phyloP scores from a whole-genome alignment of 2,113 vertebrate genomes.

The Brachirus orientalis region DNA sequence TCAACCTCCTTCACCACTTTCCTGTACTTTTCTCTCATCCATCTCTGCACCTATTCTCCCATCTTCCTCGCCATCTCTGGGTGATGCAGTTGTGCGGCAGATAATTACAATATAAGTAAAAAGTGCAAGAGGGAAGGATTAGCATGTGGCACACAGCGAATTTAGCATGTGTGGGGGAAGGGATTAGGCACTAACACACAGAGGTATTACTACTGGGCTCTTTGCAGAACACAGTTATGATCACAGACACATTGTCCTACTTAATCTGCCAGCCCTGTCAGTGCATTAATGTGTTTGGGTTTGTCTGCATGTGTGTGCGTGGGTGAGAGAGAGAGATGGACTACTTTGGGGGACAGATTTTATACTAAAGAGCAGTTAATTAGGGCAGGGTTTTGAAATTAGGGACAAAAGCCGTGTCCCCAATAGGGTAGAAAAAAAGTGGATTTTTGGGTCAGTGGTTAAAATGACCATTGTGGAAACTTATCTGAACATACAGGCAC shows the following conservation, averaged over 20 bases:
- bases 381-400: neutral
- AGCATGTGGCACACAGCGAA: constrained; percentile 68
- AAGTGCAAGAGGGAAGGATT: constrained; percentile 73
- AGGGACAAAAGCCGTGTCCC: neutral
- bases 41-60: constrained; percentile 16
- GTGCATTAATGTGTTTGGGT: constrained; percentile 9
- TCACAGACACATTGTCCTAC: constrained; percentile 68
- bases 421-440: neutral
- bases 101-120: constrained; percentile 72
- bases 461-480: constrained; percentile 3
- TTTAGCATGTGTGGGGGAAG: constrained; percentile 59
- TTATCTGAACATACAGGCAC: neutral
- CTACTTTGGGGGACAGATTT: neutral
- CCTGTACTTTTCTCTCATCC: constrained; percentile 33
- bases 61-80: constrained; percentile 26
- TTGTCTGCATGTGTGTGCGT: neutral
- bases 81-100: constrained; percentile 58
- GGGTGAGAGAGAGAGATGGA: neutral
- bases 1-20: neutral
- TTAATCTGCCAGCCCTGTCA: constrained; percentile 65
- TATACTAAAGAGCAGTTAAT: neutral
- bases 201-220: constrained; percentile 69
- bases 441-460: neutral
- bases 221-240: constrained; percentile 70
- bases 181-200: constrained; percentile 73